These are phyloP conservation scores for Pseudoips prasinana DNA, from an alignment of 2,888 invertebrate species.

Conservation along the genomic window DNA sequence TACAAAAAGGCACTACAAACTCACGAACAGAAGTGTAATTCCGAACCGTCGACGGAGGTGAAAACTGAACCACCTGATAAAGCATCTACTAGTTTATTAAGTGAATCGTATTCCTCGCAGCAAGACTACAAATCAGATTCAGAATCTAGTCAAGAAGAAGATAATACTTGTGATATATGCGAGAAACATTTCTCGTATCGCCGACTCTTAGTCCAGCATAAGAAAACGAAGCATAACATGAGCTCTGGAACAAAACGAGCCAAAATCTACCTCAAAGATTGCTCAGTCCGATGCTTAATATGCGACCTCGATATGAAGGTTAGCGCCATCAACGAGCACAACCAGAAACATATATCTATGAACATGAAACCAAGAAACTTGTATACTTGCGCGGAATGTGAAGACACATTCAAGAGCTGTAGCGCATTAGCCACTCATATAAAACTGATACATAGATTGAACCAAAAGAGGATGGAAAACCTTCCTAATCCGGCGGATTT, in stretches of 20 bases:
- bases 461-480: conserved; percentile 40
- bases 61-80: conserved; percentile 58
- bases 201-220: conserved; percentile 65
- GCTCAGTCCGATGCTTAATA: conserved; percentile 67
- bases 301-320: conserved; percentile 75
- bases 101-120: conserved; percentile 27
- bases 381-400: conserved; percentile 71
- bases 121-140: conserved; percentile 45
- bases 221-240: conserved; percentile 70
- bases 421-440: conserved; percentile 67
- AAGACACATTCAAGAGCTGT: conserved; percentile 65
- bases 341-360: conserved; percentile 61
- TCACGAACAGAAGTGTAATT: conserved; percentile 41
- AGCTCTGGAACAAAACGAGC: conserved; percentile 68
- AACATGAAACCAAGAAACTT: conserved; percentile 70
- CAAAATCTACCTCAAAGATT: conserved; percentile 67
- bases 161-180: conserved; percentile 74
- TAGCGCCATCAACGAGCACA: conserved; percentile 66
- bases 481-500: conserved; percentile 69
- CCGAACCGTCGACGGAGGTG: conserved; percentile 33
- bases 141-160: conserved; percentile 67
- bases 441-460: conserved; percentile 64
- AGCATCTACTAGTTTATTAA: conserved; percentile 37
- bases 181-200: conserved; percentile 75
- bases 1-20: conserved; percentile 59